These are phyloP conservation scores for Nothura maculosa DNA, from an alignment of 2,797 vertebrate genomes.

Conservation along the genomic window DNA sequence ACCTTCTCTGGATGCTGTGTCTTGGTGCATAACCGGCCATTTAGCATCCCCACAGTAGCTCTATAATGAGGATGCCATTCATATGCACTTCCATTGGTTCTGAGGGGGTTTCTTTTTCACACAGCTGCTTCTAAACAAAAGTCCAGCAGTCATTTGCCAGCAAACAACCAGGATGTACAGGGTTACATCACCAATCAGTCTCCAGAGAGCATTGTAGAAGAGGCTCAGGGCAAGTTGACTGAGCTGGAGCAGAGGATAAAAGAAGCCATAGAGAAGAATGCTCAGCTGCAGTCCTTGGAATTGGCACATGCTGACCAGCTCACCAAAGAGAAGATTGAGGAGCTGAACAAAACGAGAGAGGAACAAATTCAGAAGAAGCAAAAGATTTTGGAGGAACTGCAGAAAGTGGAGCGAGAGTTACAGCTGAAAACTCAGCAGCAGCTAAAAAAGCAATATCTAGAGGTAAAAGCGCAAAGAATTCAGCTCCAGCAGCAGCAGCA, in stretches of 20 bases:
- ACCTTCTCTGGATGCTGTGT: constrained; percentile 61
- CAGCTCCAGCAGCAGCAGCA: constrained; percentile 86
- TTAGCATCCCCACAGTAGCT: constrained; percentile 78
- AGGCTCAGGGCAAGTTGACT: constrained; percentile 90
- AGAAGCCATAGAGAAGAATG: constrained; percentile 90
- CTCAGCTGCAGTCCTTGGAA: constrained; percentile 89
- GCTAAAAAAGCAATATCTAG: constrained; percentile 88
- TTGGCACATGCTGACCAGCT: constrained; percentile 88
- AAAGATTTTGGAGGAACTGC: constrained; percentile 89
- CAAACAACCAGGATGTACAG: constrained; percentile 88
- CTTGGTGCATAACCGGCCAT: constrained; percentile 67
- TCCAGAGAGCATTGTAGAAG: constrained; percentile 91
- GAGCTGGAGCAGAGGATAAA: constrained; percentile 89
- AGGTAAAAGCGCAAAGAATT: constrained; percentile 88
- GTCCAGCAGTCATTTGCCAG: constrained; percentile 88
- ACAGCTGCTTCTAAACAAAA: constrained; percentile 91
- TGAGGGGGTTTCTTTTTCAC: constrained; percentile 89
- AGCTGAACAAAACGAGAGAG: constrained; percentile 88
- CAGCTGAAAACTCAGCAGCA: constrained; percentile 89
- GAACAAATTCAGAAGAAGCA: constrained; percentile 90
- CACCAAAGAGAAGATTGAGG: constrained; percentile 90
- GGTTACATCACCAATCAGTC: constrained; percentile 89
- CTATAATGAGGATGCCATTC: constrained; percentile 84
- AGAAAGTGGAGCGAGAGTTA: constrained; percentile 87
- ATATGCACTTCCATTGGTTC: constrained; percentile 83